These are phyloP conservation scores for Euphonia xanthogaster DNA, from an alignment of 2,797 vertebrate genomes.

Conservation along the genomic window DNA sequence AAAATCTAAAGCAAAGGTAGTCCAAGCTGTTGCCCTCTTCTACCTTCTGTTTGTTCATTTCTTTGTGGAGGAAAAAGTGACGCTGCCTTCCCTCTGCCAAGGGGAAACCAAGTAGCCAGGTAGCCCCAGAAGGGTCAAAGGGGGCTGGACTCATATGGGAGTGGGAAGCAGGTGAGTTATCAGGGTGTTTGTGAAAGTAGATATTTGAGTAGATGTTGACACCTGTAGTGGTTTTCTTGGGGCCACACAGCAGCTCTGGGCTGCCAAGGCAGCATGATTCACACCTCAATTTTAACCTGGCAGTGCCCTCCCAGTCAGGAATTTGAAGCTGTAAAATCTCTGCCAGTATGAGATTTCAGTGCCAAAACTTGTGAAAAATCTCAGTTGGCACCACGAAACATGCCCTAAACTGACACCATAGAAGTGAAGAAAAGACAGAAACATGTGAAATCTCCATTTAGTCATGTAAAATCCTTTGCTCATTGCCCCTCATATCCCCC, in stretches of 20 bases:
- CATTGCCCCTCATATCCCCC: not conserved
- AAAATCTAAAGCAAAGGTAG: not conserved
- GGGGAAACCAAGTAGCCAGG: not conserved
- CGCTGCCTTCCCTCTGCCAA: not conserved
- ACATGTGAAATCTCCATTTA: not conserved
- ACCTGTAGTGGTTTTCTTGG: not conserved
- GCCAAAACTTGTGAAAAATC: not conserved
- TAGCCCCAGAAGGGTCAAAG: not conserved
- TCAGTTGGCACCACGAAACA: not conserved
- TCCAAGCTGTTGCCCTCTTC: not conserved
- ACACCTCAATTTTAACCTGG: not conserved
- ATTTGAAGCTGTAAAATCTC: not conserved
- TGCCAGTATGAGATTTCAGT: not conserved
- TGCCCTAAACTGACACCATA: not conserved
- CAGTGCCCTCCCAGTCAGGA: not conserved
- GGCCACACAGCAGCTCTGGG: not conserved
- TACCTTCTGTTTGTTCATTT: not conserved
- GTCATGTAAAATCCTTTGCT: not conserved
- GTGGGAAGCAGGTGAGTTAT: not conserved
- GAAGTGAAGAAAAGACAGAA: not conserved
- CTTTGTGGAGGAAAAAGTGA: not conserved
- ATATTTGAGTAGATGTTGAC: not conserved
- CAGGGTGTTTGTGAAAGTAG: not conserved
- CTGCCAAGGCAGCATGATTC: not conserved
- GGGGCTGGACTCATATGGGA: rapidly evolving